Evolutionary conservation across 2,888 invertebrate species (phyloP).

Genomic region (Koerneria pararmatus): DNA sequence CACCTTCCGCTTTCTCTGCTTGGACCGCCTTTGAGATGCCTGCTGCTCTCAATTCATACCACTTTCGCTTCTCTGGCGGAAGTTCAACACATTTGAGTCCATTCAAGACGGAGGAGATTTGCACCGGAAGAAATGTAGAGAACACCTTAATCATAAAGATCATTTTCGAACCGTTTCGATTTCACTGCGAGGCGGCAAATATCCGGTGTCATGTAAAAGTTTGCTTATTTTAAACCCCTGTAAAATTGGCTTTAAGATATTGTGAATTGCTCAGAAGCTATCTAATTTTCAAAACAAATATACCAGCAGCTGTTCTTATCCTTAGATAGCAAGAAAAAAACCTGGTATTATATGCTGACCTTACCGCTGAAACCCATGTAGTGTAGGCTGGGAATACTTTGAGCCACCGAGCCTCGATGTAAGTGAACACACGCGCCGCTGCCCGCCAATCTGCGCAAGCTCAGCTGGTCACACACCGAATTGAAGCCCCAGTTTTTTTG

Average conservation of each 20-base stretch:
- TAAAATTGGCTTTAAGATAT: no score
- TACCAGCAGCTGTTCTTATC: not conserved
- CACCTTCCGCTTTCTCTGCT: constrained; percentile 15
- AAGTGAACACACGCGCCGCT: constrained; percentile 65
- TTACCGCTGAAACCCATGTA: constrained; percentile 38
- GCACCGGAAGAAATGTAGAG: constrained; percentile 15
- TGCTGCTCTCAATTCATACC: no score
- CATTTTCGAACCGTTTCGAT: no score
- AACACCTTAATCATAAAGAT: no score
- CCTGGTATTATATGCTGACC: constrained; percentile 18
- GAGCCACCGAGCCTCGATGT: constrained; percentile 38
- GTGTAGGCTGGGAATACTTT: constrained; percentile 42
- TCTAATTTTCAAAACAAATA: not conserved
- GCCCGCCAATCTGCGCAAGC: constrained; percentile 66
- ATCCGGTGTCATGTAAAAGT: no score
- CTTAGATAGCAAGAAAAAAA: not conserved
- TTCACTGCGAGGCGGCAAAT: no score
- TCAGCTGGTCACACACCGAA: no score
- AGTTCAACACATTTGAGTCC: constrained; percentile 8
- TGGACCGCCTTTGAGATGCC: not conserved
- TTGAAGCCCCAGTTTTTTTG: no score
- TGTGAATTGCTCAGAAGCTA: no score
- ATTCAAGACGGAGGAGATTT: constrained; percentile 6
- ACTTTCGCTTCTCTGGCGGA: no score
- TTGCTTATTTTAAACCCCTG: no score